Percentiles rank a stretch among this genome's conserved stretches.
Conservation (phyloP, 2,888 invertebrate species). For the Aplocera efformata region DNA sequence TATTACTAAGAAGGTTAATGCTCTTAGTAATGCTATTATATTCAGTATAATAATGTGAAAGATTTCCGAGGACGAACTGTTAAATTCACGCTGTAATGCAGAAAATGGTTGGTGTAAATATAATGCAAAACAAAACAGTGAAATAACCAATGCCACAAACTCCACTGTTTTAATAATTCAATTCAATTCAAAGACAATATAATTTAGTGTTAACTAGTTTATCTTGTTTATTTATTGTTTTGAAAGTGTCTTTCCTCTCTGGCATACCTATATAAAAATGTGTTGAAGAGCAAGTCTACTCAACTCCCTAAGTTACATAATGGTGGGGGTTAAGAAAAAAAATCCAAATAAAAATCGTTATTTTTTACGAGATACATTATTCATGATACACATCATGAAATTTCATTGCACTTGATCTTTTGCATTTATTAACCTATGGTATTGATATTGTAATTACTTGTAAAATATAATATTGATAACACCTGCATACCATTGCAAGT, state of each 20-base stretch:
- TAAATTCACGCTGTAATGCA: constrained; percentile 55
- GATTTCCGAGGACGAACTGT: constrained; percentile 65
- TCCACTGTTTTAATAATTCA: constrained; percentile 64
- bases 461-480: constrained; percentile 76
- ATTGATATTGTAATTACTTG: constrained; percentile 81
- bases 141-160: constrained; percentile 53
- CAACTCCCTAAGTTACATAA: constrained; percentile 52
- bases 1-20: constrained; percentile 61
- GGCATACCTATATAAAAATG: constrained; percentile 64
- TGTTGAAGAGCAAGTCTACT: constrained; percentile 61
- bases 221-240: constrained; percentile 78
- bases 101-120: constrained; percentile 58
- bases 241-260: constrained; percentile 74
- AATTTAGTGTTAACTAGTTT: constrained; percentile 79
- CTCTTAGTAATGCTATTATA: constrained; percentile 73
- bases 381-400: constrained; percentile 59
- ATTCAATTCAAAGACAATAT: constrained; percentile 79
- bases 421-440: constrained; percentile 82
- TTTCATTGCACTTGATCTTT: constrained; percentile 80
- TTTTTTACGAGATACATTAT: constrained; percentile 64
- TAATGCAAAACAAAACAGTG: constrained; percentile 55
- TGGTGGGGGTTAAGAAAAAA: constrained; percentile 54
- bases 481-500: constrained; percentile 75
- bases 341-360: constrained; percentile 54
- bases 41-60: constrained; percentile 75